Base-by-base conservation (phyloP, 2,797 vertebrate genomes). In the Eleutherodactylus coqui region DNA sequence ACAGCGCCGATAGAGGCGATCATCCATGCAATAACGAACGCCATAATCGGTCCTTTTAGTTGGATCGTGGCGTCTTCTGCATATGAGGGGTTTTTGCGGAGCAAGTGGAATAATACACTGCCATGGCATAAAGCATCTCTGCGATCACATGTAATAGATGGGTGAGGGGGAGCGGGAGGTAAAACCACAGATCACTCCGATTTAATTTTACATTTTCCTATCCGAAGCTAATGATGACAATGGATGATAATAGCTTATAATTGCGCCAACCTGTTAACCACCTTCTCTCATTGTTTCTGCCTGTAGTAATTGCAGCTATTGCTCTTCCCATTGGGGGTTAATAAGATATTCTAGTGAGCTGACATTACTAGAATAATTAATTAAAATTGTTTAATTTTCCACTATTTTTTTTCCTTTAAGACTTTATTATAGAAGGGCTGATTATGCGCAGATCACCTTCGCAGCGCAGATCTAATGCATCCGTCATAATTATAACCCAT, bases 341-440 rank as follows among this genome's bases (percentile, higher is more conserved):
- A 83, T 83, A 38, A 83, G 49, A 72, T 83, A 83, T 83, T 83
- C 53, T 83, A 45, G 24, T n/a, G 17, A 53, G 32, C 29, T 41
- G 64, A 60, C 24, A 43, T 10, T 58, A n/a, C 19, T 10, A 34
- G 41, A 73, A 38, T 51, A 76, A 76, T 76, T 49, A 53, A 1
- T 21, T 3, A 36, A 76, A 53, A 73, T 73, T 27, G 41, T 27
- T 76, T 43, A n/a, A 27, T 45, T 45, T 53, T 53, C n/a, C n/a
- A n/a, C n/a, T 53, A 34, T 51, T 49, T 8, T 24, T 51, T 16
- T 38, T 34, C 19, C 36, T 36, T 36, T 58, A 58, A 78, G 51
- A 19, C 73, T 7, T 47, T 38, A 19, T 38, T 4, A 70, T 1
- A 14, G 24, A 43, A 29, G 21, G 11, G 41, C 45, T 5, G n/a